Evolutionary conservation across 2,113 vertebrate species (phyloP), one percentile per base, ranked within the genome.

Genomic region (Nothoprocta perdicaria): DNA sequence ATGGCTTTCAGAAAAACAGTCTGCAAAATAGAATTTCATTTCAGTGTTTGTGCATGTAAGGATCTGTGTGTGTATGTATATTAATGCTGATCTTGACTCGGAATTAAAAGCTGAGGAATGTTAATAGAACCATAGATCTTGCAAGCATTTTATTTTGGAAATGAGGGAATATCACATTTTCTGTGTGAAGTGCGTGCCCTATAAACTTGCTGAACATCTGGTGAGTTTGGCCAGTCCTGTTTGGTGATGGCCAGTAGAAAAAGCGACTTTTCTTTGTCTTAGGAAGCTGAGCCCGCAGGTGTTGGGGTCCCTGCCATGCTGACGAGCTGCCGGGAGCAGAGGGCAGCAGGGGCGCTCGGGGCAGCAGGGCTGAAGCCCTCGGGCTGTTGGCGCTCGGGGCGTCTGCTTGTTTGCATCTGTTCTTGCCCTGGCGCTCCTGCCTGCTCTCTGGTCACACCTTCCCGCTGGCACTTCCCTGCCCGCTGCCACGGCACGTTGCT

Each of bases 281-380:
- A 22, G 15, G 40, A 19, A 43, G 52, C n/a, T 4, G 60, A n/a
- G 16, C 24, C 12, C 33, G 19, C 45, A 24, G 52, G 33, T 60
- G 62, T 16, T 2, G 0, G 3, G 1, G 62, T 53, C 29, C 31
- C 6, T 74, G 3, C 48, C 26, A 4, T 65, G 40, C 9, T 2
- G 41, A 16, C 5, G n/a, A 18, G 41, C n/a, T 43, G 8, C 33
- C 67, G 62, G 79, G 68, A 72, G 14, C 48, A 48, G 48, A 48
- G 21, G 48, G 48, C 48, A 48, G 48, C 48, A 48, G 48, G 48
- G 21, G 46, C 46, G 10, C 46, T 46, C 18, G 46, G 46, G 19
- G 21, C 9, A 13, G 17, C 31, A 35, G 48, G 68, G 18, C 33
- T 21, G 24, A 14, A 71, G 33, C 35, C 45, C 33, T 38, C 35